Evolutionary conservation across 2,888 invertebrate species (phyloP), one percentile per base, ranked within the genome.

Genomic region (Chrysopilus asiliformis): DNA sequence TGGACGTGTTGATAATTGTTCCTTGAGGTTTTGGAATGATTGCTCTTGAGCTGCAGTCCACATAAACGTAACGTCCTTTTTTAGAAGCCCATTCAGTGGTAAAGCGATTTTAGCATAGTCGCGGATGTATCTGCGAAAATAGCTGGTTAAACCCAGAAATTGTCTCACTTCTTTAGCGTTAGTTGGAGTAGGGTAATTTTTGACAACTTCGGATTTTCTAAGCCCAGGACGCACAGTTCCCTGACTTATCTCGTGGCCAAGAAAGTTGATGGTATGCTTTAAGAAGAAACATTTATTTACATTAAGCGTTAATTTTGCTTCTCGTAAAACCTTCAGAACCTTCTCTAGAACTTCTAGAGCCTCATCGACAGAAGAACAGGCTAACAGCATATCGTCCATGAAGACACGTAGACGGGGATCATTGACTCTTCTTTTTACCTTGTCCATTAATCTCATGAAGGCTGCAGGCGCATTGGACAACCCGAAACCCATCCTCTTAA

Each of bases 231-330:
- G 7, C 2, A 33, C 24, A 24, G n/a, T 13, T 24, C 24, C 14
- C 6, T 2, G 12, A 3, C 13, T 13, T 24, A 33, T 33, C 12
- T 33, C 25, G 15, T 24, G 24, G 13, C 33, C 33, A 4, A 33
- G 13, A 24, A 13, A 33, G 9, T 33, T 15, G 3, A 2, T 33
- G 2, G 12, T 33, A 13, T 9, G 4, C 1, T 6, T 15, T 3
- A 33, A 13, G 9, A 33, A 33, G 5, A 14, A n/a, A 13, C 30
- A 30, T 14, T 30, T 30, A 5, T 42, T 36, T 3, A 54, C 28
- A 35, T 56, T 56, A 3, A 57, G 22, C 2, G 52, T 53, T 4
- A 56, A 35, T 10, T 48, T 47, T 5, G 24, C n/a, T 4, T 31
- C n/a, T 2, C 12, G 8, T 10, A 36, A n/a, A 6, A 18, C n/a